Evolutionary conservation across 2,797 vertebrate genomes (phyloP).

Genomic region (Crocidura indochinensis): DNA sequence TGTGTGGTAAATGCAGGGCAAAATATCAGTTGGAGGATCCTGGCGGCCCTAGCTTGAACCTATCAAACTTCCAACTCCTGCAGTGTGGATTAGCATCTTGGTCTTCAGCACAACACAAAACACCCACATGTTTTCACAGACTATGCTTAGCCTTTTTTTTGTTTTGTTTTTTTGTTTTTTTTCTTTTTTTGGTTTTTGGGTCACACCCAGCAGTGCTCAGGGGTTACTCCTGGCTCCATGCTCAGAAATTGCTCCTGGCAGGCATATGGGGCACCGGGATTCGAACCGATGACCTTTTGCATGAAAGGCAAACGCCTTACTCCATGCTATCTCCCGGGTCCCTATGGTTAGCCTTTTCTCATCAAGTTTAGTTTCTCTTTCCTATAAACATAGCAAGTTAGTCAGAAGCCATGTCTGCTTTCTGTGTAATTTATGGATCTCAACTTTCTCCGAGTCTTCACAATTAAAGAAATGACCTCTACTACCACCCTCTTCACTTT

Average conservation of each 20-base stretch:
- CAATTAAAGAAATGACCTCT: background rate
- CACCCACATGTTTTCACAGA: background rate
- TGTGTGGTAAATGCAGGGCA: background rate
- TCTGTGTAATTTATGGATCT: slow-evolving; percentile 6
- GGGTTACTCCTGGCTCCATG: no score
- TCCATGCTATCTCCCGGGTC: no score
- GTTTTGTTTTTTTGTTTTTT: no score
- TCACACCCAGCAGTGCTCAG: no score
- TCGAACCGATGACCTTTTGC: no score
- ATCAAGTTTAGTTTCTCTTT: background rate
- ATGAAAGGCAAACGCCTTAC: no score
- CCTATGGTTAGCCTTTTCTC: background rate
- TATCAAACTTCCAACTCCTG: background rate
- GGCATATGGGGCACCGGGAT: no score
- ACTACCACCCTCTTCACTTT: background rate
- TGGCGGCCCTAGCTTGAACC: background rate
- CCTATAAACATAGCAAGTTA: background rate
- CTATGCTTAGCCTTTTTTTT: background rate
- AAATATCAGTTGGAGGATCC: background rate
- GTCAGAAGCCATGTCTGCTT: background rate
- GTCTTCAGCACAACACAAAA: background rate
- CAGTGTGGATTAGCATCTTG: background rate
- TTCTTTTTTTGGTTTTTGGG: no score
- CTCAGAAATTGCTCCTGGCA: no score
- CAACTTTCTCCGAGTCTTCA: background rate